Conservation (phyloP, 2,113 vertebrate species). For the Scalopus aquaticus region DNA sequence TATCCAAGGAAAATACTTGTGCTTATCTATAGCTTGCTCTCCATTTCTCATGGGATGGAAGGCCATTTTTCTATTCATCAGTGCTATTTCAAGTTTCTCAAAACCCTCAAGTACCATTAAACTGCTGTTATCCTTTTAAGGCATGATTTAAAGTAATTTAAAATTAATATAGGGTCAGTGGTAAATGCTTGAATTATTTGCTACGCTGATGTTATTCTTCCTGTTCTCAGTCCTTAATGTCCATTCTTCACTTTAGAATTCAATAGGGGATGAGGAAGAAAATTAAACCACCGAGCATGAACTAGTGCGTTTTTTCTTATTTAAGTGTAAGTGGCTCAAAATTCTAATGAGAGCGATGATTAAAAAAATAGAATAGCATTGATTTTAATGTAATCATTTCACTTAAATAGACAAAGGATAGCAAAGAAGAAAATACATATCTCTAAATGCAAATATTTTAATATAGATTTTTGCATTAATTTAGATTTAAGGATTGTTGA, state of each 20-base stretch:
- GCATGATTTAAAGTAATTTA: conserved; percentile 21
- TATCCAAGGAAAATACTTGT: not conserved
- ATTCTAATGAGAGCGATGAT: not conserved
- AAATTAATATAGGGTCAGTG: not conserved
- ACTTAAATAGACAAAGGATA: not conserved
- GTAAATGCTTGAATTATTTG: not conserved
- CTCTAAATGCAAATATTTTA: not conserved
- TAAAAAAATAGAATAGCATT: not conserved
- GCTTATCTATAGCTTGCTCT: not conserved
- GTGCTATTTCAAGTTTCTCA: not conserved
- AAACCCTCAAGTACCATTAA: not conserved
- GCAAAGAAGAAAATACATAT: not conserved
- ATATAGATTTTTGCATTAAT: not conserved
- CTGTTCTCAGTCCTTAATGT: not conserved
- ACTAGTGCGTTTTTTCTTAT: not conserved
- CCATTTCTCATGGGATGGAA: not conserved
- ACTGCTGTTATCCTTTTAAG: not conserved
- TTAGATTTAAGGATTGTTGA: not conserved
- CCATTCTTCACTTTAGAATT: not conserved
- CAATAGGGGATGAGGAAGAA: not conserved
- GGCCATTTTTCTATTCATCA: not conserved
- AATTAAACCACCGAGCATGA: not conserved
- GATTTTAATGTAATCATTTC: not conserved
- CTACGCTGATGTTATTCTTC: not conserved
- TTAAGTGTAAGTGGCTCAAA: not conserved